Conservation (phyloP, 2,888 invertebrate genomes). For the Eristalis intricaria region DNA sequence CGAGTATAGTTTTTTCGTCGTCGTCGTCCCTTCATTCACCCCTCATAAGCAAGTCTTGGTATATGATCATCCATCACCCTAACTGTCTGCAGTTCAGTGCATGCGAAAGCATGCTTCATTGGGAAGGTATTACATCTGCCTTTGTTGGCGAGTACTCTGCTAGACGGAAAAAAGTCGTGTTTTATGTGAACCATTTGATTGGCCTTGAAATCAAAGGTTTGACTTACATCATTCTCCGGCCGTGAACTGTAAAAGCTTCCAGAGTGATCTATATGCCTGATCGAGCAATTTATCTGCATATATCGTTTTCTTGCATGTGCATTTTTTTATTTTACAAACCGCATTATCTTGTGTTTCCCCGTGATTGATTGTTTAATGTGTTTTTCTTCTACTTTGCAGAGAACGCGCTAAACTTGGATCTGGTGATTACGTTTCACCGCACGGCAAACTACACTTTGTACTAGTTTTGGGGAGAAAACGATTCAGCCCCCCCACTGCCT, state of each 20-base stretch:
- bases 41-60: background rate
- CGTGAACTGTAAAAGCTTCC: background rate
- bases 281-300: background rate
- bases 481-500: slow-evolving; percentile 23
- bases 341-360: too few relatives aligned
- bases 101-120: background rate
- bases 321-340: background rate
- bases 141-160: background rate
- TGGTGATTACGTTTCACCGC: background rate
- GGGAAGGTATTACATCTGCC: background rate
- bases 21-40: background rate
- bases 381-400: background rate
- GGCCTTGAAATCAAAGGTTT: slow-evolving; percentile 37
- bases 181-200: background rate
- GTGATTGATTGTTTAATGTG: background rate
- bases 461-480: background rate
- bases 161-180: background rate
- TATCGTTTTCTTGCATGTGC: background rate
- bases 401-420: background rate
- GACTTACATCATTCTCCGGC: slow-evolving; percentile 26
- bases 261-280: background rate
- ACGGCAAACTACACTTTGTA: slow-evolving; percentile 6
- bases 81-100: slow-evolving; percentile 10
- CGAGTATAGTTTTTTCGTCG: background rate
- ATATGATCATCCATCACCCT: background rate